Percentiles rank a stretch among this genome's conserved stretches.
phyloP scores from a whole-genome alignment of 2,888 invertebrate species.

The Hipparchia semele region DNA sequence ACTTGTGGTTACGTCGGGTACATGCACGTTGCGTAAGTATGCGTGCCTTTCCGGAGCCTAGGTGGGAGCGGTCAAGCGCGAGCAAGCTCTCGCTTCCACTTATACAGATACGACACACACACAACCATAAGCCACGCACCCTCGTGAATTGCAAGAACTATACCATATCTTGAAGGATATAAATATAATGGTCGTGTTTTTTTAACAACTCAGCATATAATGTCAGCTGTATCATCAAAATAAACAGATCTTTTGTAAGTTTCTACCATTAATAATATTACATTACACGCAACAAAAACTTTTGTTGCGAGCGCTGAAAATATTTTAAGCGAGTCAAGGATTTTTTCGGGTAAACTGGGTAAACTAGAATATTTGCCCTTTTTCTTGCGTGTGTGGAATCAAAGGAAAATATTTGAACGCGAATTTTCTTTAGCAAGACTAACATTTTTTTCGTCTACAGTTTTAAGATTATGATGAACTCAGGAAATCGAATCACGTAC shows the following conservation, averaged over 20 bases:
- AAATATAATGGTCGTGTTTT: neutral
- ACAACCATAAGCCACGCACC: no score
- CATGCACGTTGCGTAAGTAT: no score
- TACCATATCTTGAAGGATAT: no score
- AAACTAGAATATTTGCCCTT: constrained; percentile 28
- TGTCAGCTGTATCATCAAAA: neutral
- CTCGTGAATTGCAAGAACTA: no score
- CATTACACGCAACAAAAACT: neutral
- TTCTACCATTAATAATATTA: neutral
- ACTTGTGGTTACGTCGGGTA: no score
- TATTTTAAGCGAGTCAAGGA: constrained; percentile 17
- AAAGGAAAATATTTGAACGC: constrained; percentile 22
- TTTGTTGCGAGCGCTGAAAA: constrained; percentile 14
- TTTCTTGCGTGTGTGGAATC: constrained; percentile 15
- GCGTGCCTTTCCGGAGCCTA: no score
- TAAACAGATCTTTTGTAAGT: neutral
- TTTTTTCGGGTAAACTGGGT: constrained; percentile 26
- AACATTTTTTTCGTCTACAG: neutral
- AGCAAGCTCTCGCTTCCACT: no score
- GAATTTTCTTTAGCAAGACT: constrained; percentile 9
- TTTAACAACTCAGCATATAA: neutral
- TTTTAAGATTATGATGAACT: neutral
- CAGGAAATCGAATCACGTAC: constrained; percentile 4
- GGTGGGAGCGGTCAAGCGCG: no score
- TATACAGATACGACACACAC: no score